A percentile compares a stretch with the other conserved stretches of the same genome.
These are phyloP conservation scores for Aplysina aerophoba DNA, from an alignment of 37 sponge, comb jelly and placozoan genomes.

Conservation along the genomic window DNA sequence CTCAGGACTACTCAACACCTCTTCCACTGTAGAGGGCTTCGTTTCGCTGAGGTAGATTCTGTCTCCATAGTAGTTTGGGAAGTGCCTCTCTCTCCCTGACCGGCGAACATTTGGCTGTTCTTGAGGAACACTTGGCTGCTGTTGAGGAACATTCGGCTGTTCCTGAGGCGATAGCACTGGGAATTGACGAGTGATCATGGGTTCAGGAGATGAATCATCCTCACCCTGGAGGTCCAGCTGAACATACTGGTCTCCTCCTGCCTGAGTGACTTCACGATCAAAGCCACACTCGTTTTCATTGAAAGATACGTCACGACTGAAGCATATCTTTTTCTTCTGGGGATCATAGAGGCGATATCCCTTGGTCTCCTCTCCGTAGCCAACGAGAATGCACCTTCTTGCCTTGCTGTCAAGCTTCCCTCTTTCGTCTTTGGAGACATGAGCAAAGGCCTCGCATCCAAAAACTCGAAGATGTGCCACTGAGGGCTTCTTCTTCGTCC, in stretches of 20 bases:
- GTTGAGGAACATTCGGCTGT: too few species aligned
- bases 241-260: background rate
- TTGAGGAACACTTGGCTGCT: too few species aligned
- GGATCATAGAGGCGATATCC: conserved; percentile 53
- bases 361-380: conserved; percentile 38
- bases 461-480: conserved; percentile 43
- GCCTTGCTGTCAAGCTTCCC: conserved; percentile 30
- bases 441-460: conserved; percentile 39
- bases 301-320: conserved; percentile 63
- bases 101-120: background rate
- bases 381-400: conserved; percentile 33
- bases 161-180: too few species aligned
- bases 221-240: conserved; percentile 1
- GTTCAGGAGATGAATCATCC: conserved; percentile 16
- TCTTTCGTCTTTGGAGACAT: conserved; percentile 52
- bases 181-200: background rate
- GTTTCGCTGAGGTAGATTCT: conserved; percentile 1
- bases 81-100: conserved; percentile 23
- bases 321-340: conserved; percentile 20
- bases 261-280: background rate
- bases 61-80: conserved; percentile 39
- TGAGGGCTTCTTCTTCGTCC: conserved; percentile 28
- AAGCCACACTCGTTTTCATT: conserved; percentile 47
- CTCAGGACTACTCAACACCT: conserved; percentile 40
- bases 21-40: conserved; percentile 35